Evolutionary conservation across 2,888 invertebrate species (phyloP).

Genomic region (Stramonita haemastoma): DNA sequence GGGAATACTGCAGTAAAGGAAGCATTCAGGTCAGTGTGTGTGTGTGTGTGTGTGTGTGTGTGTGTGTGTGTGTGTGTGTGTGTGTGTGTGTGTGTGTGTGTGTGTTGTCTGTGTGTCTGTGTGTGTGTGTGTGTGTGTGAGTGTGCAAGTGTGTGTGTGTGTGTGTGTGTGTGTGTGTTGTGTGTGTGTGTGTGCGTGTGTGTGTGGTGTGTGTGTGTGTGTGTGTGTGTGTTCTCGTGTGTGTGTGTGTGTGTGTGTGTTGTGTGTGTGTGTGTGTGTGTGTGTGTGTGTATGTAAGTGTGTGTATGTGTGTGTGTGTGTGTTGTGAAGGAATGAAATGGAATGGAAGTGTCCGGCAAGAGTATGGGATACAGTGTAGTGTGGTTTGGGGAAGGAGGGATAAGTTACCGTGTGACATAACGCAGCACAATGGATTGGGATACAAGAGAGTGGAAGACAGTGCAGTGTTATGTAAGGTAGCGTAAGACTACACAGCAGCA

Average conservation of each 20-base stretch:
- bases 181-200: neutral
- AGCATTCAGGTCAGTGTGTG: conserved; percentile 62
- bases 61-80: neutral
- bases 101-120: too few relatives aligned
- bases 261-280: neutral
- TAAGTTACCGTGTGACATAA: too few relatives aligned
- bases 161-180: neutral
- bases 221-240: neutral
- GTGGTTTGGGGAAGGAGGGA: too few relatives aligned
- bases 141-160: neutral
- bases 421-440: too few relatives aligned
- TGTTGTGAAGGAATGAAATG: too few relatives aligned
- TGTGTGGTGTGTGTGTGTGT: too few relatives aligned
- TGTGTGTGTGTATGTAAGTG: too few relatives aligned
- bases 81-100: neutral
- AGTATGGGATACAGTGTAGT: too few relatives aligned
- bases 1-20: conserved; percentile 73
- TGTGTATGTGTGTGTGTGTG: neutral
- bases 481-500: too few relatives aligned
- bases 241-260: neutral
- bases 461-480: too few relatives aligned
- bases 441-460: too few relatives aligned
- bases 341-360: too few relatives aligned
- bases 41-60: neutral
- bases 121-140: neutral